Evolutionary conservation across 1,140 invertebrate species (phyloP), one percentile per base, ranked within the genome.

Genomic region (Caenorhabditis briggsae): DNA sequence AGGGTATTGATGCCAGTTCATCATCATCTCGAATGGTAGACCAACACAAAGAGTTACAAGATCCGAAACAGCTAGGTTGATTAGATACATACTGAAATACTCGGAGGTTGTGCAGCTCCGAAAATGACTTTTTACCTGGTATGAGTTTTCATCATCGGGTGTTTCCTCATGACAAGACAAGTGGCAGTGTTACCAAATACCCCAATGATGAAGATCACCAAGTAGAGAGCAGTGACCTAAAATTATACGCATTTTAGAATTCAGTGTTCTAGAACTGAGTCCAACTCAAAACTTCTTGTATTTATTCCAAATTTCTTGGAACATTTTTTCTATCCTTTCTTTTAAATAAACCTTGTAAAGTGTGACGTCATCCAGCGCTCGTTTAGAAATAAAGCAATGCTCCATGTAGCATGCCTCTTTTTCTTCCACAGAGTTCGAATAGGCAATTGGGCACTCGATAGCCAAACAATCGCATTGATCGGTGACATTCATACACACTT

Each of bases 171-270:
- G n/a, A 98, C 96, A 59, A 97, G 94, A 92, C 96, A 97, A 8
- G 96, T 97, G 91, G 95, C 95, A 11, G 97, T 93, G 92, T 98
- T 98, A 1, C 97, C 97, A 18, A 97, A 93, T 0, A 96, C 93
- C 1, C 97, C 97, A 2, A 95, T 95, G 1, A 97, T 89, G 89
- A 98, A 96, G 89, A 97, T 97, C 0, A 96, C 88, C 0, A 94
- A 91, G 92, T 98, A 98, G 20, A 97, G 94, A 2, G 96, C 93
- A 2, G 93, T 94, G 87, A 94, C 92, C 20, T 93, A 41, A 48
- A 58, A 8, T 3, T 23, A 0, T 53, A 8, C 11, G 2, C 11
- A 53, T 5, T 53, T 14, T 53, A 11, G 50, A 53, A 53, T 33
- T n/a, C n/a, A n/a, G n/a, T n/a, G n/a, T n/a, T n/a, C n/a, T n/a